Conservation (phyloP, 2,797 vertebrate genomes). For the Liparis tanakae region DNA sequence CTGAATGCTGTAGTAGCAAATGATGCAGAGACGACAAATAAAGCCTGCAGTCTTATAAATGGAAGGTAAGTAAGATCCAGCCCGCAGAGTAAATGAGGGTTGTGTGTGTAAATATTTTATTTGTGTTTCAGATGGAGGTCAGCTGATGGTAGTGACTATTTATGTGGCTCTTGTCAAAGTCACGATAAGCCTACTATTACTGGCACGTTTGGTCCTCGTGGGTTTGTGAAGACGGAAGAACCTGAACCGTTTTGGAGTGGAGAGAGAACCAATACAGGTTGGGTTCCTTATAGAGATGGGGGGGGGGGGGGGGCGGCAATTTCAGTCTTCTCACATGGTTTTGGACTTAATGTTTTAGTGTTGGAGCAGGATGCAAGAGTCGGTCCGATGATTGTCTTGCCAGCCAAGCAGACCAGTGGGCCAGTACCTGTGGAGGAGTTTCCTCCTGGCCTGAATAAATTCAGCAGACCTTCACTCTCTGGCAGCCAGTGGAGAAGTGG, state of each 20-base stretch:
- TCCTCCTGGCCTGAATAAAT: slow-evolving; percentile 23
- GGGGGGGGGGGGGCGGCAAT: too few species aligned
- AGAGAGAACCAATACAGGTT: too few species aligned
- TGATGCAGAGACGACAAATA: slow-evolving; percentile 53
- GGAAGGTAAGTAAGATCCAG: slow-evolving; percentile 58
- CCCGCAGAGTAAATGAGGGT: too few species aligned
- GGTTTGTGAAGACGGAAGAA: too few species aligned
- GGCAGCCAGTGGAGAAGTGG: slow-evolving; percentile 75
- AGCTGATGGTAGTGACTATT: too few species aligned
- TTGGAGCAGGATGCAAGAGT: slow-evolving; percentile 60
- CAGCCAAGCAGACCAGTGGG: slow-evolving; percentile 29
- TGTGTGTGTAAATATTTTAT: too few species aligned
- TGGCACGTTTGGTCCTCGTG: too few species aligned
- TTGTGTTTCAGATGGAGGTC: too few species aligned
- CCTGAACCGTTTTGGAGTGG: too few species aligned
- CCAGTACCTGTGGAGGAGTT: slow-evolving; percentile 43
- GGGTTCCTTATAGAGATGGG: too few species aligned
- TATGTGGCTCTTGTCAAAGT: too few species aligned
- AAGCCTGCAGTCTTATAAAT: slow-evolving; percentile 69
- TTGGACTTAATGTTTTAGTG: slow-evolving; percentile 21
- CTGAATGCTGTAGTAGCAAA: slow-evolving; percentile 59
- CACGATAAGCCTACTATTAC: too few species aligned
- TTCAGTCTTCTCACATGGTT: background rate
- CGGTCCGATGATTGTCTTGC: slow-evolving; percentile 71
- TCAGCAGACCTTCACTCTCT: slow-evolving; percentile 26